Evolutionary conservation across 2,113 vertebrate genomes (phyloP), one percentile per base, ranked within the genome.

Genomic region (Nothoprocta perdicaria): DNA sequence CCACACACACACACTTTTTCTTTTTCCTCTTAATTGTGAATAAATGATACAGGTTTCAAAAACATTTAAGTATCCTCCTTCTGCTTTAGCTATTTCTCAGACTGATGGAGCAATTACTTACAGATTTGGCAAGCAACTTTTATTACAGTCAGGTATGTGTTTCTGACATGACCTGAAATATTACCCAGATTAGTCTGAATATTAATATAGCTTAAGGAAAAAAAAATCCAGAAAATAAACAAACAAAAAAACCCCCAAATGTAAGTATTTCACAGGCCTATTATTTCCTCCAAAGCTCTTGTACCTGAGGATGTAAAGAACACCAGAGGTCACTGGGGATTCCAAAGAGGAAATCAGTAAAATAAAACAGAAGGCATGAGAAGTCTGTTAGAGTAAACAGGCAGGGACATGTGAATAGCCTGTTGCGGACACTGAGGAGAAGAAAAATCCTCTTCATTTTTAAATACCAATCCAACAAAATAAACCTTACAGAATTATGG

Each of bases 31-130:
- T 48, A 78, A 76, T 84, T 46, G 19, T 92, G 74, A 95, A 71
- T 71, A 85, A 90, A 71, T 33, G 18, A 87, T 15, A 66, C 2
- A 50, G 43, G 74, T 84, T 74, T 92, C 38, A 84, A 89, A 94
- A 78, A 65, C 38, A 35, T 88, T n/a, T 57, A 29, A 93, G 19
- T 66, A 27, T 81, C 46, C 81, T 85, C 57, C 58, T 94, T 81
- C 80, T 89, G 46, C 33, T 94, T 94, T 84, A 90, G 72, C 53
- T 80, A 24, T 69, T 94, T 89, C 62, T 81, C 62, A 88, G 35
- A 65, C 55, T 68, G 67, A 89, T 33, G 76, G 68, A 93, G 31
- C 73, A 90, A 81, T 48, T 91, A 61, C 29, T 80, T 85, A 57
- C 27, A 29, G n/a, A 75, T 41, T 66, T 82, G 66, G 60, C 80